These are phyloP conservation scores for Tachina lurida DNA, from an alignment of 2,888 invertebrate genomes.

Conservation along the genomic window DNA sequence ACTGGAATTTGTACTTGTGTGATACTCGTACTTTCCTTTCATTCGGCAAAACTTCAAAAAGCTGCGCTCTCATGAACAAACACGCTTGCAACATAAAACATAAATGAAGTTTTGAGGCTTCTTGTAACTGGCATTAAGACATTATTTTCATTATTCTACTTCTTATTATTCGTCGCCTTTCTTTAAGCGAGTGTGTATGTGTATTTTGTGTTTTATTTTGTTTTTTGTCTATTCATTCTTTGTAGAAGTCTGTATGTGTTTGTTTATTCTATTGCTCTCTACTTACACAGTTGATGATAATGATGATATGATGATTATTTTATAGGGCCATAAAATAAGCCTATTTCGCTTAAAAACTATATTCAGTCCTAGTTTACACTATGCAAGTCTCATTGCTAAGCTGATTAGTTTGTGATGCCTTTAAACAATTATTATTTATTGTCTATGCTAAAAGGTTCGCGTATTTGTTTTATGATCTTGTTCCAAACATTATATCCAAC, in stretches of 20 bases:
- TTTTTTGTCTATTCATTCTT: too few species aligned
- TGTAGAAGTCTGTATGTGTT: neutral
- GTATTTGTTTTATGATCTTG: too few species aligned
- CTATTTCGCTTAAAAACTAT: too few species aligned
- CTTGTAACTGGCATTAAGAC: conserved; percentile 66
- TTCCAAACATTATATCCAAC: too few species aligned
- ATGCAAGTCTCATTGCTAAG: too few species aligned
- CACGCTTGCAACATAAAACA: conserved; percentile 9
- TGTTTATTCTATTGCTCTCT: conserved; percentile 46
- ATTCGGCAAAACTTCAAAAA: conserved; percentile 60
- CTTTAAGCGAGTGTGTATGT: conserved; percentile 24
- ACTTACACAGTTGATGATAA: neutral
- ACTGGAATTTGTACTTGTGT: conserved; percentile 61
- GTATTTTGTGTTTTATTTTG: neutral
- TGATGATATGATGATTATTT: neutral
- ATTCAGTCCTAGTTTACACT: too few species aligned
- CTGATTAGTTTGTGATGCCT: too few species aligned
- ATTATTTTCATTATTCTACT: conserved; percentile 67
- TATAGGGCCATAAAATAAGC: too few species aligned
- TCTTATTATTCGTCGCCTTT: conserved; percentile 61
- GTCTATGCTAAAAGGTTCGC: too few species aligned
- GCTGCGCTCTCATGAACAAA: conserved; percentile 22
- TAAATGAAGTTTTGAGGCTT: conserved; percentile 39
- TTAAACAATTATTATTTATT: too few species aligned
- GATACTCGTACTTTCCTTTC: conserved; percentile 64